Conservation (phyloP, 2,888 invertebrate species). For the Ectropis crepuscularia region DNA sequence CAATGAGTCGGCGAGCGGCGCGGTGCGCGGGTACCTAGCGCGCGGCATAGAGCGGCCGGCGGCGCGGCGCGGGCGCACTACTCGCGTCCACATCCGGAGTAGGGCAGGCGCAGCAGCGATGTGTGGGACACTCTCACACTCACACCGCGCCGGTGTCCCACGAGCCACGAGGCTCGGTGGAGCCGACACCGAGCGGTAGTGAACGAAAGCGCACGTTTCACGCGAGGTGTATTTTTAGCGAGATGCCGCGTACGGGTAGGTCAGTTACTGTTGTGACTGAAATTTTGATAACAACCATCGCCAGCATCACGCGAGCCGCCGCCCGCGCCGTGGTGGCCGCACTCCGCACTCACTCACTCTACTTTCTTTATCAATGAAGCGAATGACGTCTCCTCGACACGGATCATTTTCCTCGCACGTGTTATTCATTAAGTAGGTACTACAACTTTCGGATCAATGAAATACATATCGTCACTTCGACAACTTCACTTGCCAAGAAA, state of each 20-base stretch:
- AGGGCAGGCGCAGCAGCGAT: conserved; percentile 62
- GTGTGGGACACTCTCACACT: conserved; percentile 55
- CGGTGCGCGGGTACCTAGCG: no score
- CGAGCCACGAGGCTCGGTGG: conserved; percentile 47
- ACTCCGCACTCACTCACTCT: no score
- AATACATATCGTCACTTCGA: no score
- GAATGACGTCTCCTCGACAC: conserved; percentile 1
- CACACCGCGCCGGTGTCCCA: conserved; percentile 34
- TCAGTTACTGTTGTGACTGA: conserved; percentile 78
- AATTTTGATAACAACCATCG: conserved; percentile 61
- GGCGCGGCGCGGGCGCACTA: conserved; percentile 70
- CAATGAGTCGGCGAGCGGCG: conserved; percentile 51
- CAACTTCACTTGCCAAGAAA: no score
- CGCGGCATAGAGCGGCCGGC: no score
- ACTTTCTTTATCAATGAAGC: conserved; percentile 23
- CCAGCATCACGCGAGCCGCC: conserved; percentile 46
- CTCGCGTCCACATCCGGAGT: conserved; percentile 81
- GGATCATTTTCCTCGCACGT: background rate
- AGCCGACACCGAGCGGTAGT: conserved; percentile 64
- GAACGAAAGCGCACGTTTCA: conserved; percentile 75
- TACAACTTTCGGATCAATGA: no score
- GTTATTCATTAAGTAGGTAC: background rate
- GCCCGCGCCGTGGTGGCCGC: conserved; percentile 25
- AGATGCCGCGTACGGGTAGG: conserved; percentile 75
- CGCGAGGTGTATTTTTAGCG: conserved; percentile 72